Evolutionary conservation across 2,888 invertebrate genomes (phyloP), one percentile per base, ranked within the genome.

Genomic region (Geophilus truncorum): DNA sequence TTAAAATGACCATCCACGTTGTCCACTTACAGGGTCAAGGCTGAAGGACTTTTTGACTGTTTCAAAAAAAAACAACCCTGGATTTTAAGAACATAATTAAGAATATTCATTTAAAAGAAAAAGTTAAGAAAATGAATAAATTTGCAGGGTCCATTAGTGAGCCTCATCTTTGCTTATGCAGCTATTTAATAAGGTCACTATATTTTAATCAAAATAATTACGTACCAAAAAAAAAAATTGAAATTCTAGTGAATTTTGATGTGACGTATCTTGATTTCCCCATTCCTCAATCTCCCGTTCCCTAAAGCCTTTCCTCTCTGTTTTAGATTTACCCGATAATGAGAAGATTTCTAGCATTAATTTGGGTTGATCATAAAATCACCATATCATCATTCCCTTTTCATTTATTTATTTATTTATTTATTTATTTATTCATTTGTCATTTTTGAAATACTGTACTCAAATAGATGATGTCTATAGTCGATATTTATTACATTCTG

Each of bases 161-260:
- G 25, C 62, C 62, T 62, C 62, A 62, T 62, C 57, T 62, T 62
- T 62, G 62, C 62, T 62, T 62, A 62, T 62, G 62, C 62, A 62
- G 62, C 62, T 62, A 62, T 62, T 62, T 62, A 62, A 62, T 25
- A 62, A 62, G 62, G 62, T 62, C 62, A 62, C 62, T 62, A 62
- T 57, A 57, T 57, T 45, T 62, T 23, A 62, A 62, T 62, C 25
- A 62, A 62, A 62, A 57, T 45, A 57, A 57, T 40, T 21, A 57
- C n/a, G n/a, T 57, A 57, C 21, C 12, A 45, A 45, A 7, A 4
- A n/a, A 4, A 45, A 45, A n/a, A n/a, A n/a, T n/a, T 45, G 23
- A 57, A 21, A 57, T 57, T 57, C 21, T 57, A 23, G 57, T 57
- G 21, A 21, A 57, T 57, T 21, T 57, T 57, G 21, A 21, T 57